Base-by-base conservation (phyloP, 1,140 invertebrate genomes). In the Lethocerus indicus region DNA sequence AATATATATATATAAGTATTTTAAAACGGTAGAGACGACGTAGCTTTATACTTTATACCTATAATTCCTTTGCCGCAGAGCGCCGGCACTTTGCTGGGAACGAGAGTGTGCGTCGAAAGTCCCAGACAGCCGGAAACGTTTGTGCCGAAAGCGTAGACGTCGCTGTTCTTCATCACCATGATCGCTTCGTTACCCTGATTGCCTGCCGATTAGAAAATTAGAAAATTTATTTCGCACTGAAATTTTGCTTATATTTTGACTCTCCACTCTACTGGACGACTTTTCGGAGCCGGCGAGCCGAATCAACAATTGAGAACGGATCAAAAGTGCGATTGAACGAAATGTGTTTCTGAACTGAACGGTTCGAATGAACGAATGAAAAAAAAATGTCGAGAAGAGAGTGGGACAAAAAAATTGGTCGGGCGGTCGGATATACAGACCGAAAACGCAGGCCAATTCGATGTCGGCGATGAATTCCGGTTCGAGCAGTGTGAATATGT, bases 121-220 rank as follows among this genome's bases (percentile, higher is more conserved):
- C 76, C 76, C 25, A 78, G 61, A 59, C 75, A 79, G 14, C 72
- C 74, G 47, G 68, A 67, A 20, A 67, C 67, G 54, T 79, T 79
- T 9, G 67, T 72, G 32, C 78, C 77, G 36, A 80, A 56, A 7
- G 71, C 71, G 62, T 70, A 78, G 2, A 80, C 74, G 54, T 74
- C 72, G 60, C 75, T 74, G 55, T 72, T 67, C 54, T 71, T 71
- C 21, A 71, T 76, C 14, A 79, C 69, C 43, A 79, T 67, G 32
- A 80, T 61, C 23, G 76, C 75, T 64, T 79, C 76, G 62, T 77
- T 78, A 14, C 75, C 76, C 29, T 75, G 64, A 53, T 68, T 65
- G 24, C 68, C 69, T 71, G 47, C 16, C 50, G 47, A 47, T 35
- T 18, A 50, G 42, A 52, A 42, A 23, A 6, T 29, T 24, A 14